These are phyloP conservation scores for Ibidorhyncha struthersii DNA, from an alignment of 2,113 vertebrate genomes.

Conservation along the genomic window DNA sequence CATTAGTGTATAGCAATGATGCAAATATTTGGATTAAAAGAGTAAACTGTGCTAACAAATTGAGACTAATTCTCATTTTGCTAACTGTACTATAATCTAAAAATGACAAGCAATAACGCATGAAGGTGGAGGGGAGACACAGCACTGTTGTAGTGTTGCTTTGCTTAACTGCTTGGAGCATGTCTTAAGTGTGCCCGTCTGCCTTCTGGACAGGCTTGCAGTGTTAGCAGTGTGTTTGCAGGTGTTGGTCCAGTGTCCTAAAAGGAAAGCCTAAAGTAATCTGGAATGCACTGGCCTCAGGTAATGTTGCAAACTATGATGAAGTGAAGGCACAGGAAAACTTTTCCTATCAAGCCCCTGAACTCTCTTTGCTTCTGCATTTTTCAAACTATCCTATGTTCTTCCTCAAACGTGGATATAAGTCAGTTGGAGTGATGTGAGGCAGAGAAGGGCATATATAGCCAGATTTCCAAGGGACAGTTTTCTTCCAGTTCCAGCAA, in stretches of 20 bases:
- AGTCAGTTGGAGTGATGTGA: not conserved
- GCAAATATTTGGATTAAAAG: not conserved
- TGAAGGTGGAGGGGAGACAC: not conserved
- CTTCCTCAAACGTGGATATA: not conserved
- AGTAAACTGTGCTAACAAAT: not conserved
- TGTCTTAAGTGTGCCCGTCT: not conserved
- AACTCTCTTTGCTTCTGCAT: not conserved
- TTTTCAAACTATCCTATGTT: not conserved
- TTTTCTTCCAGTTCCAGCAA: not conserved
- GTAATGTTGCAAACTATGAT: not conserved
- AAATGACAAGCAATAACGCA: not conserved
- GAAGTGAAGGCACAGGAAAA: not conserved
- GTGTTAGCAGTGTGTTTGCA: not conserved
- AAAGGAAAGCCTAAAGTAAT: not conserved
- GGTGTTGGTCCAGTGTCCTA: not conserved
- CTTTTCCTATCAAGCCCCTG: not conserved
- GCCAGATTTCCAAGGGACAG: not conserved
- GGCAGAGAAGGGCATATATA: not conserved
- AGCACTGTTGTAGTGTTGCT: not conserved
- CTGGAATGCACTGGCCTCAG: accelerated
- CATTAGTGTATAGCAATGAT: not conserved
- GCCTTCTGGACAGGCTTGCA: not conserved
- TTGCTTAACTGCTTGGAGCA: not conserved
- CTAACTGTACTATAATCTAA: not conserved
- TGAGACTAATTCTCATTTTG: not conserved